phyloP scores from a whole-genome alignment of 2,888 invertebrate species.

The Drosophila melanosoma region DNA sequence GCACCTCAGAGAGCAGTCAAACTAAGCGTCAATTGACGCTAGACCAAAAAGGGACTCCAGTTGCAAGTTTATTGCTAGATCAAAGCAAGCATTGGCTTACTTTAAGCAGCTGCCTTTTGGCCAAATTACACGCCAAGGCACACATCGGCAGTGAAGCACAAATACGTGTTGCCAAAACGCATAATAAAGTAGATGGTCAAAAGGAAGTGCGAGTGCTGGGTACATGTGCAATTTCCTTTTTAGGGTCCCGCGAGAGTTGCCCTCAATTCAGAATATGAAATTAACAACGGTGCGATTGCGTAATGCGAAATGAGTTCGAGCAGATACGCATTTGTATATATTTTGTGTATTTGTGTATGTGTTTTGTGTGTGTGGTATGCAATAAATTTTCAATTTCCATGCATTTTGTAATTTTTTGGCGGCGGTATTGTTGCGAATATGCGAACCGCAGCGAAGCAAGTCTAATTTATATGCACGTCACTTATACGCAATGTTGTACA shows the following conservation, averaged over 20 bases:
- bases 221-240: slow-evolving; percentile 56
- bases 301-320: slow-evolving; percentile 47
- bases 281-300: slow-evolving; percentile 77
- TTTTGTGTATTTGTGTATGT: background rate
- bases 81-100: slow-evolving; percentile 36
- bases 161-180: slow-evolving; percentile 53
- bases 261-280: slow-evolving; percentile 68
- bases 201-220: slow-evolving; percentile 11
- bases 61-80: slow-evolving; percentile 23
- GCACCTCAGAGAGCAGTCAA: slow-evolving; percentile 53
- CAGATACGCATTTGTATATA: slow-evolving; percentile 5
- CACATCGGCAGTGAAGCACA: slow-evolving; percentile 10
- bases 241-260: slow-evolving; percentile 17
- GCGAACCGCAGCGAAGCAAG: slow-evolving; percentile 52
- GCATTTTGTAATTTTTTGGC: slow-evolving; percentile 30
- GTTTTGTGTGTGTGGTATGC: slow-evolving; percentile 30
- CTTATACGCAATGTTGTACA: slow-evolving; percentile 53
- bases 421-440: slow-evolving; percentile 2
- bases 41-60: slow-evolving; percentile 34
- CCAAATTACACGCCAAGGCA: slow-evolving; percentile 12
- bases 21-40: slow-evolving; percentile 42
- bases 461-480: slow-evolving; percentile 75
- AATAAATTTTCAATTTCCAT: slow-evolving; percentile 75
- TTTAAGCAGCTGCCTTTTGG: slow-evolving; percentile 36
- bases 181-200: slow-evolving; percentile 54